phyloP scores from a whole-genome alignment of 2,797 vertebrate species.

The Psittacula echo region DNA sequence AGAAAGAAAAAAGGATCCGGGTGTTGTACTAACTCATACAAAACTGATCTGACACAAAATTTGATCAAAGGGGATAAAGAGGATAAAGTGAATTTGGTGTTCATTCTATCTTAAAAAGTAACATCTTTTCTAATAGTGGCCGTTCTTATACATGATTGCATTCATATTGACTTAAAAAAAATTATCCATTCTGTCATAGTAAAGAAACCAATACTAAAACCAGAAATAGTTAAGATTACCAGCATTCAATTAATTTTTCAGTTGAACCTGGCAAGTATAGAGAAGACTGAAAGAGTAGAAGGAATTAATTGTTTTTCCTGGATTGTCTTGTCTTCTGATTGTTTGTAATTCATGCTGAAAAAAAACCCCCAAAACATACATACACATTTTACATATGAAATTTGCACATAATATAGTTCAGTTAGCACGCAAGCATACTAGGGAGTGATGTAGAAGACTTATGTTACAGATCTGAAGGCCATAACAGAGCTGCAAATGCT shows the following conservation, averaged over 20 bases:
- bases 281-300: background rate
- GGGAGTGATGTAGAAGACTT: background rate
- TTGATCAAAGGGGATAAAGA: background rate
- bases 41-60: background rate
- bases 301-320: background rate
- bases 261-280: background rate
- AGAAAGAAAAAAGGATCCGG: background rate
- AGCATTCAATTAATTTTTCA: background rate
- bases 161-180: background rate
- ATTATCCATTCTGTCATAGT: background rate
- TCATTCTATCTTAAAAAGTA: background rate
- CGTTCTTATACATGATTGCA: background rate
- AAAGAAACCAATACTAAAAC: background rate
- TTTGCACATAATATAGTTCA: background rate
- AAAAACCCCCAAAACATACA: fast-evolving
- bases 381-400: background rate
- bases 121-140: background rate
- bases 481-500: background rate
- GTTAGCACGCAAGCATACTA: background rate
- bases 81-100: background rate
- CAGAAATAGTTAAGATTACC: background rate
- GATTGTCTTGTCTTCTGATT: background rate
- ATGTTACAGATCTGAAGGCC: background rate
- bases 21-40: background rate
- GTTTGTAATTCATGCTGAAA: background rate